A percentile compares a stretch with the other conserved stretches of the same genome.
Evolutionary conservation across 2,888 invertebrate species (phyloP).

Genomic region (Hyposoter didymator): DNA sequence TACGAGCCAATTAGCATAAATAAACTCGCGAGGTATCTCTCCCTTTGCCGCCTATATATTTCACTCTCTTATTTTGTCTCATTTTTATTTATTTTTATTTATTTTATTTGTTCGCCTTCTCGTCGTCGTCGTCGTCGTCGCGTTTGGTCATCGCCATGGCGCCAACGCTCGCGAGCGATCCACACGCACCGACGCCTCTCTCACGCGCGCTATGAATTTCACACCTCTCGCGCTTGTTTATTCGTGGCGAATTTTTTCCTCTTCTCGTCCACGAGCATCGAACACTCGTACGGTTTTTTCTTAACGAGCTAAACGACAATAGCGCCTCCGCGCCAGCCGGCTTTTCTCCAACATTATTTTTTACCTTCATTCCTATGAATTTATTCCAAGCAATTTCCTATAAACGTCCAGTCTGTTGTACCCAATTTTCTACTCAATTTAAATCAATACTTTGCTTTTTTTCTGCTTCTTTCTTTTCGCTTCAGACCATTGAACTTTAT

Average conservation of each 20-base stretch:
- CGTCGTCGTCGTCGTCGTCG: too few relatives aligned
- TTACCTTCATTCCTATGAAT: background rate
- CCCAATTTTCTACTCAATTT: constrained; percentile 22
- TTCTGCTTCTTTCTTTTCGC: background rate
- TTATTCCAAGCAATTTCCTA: constrained; percentile 9
- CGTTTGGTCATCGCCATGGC: constrained; percentile 52
- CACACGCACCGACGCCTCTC: constrained; percentile 21
- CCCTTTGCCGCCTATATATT: constrained; percentile 23
- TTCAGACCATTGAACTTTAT: background rate
- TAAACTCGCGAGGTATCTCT: constrained; percentile 22
- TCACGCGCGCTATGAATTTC: constrained; percentile 35
- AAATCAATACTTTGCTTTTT: background rate
- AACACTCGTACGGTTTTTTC: constrained; percentile 36
- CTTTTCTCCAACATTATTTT: background rate
- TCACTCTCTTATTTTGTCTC: background rate
- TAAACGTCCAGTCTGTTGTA: background rate
- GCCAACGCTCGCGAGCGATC: constrained; percentile 42
- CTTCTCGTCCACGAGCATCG: constrained; percentile 2
- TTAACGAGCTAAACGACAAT: constrained; percentile 1
- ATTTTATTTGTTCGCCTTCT: background rate
- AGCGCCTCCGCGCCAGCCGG: background rate
- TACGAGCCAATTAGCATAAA: constrained; percentile 47
- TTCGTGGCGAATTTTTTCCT: constrained; percentile 4
- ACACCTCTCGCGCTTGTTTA: constrained; percentile 42
- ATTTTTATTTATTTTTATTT: constrained; percentile 12